Evolutionary conservation across 2,797 vertebrate species (phyloP), one percentile per base, ranked within the genome.

Genomic region (Allochrocebus solatus): DNA sequence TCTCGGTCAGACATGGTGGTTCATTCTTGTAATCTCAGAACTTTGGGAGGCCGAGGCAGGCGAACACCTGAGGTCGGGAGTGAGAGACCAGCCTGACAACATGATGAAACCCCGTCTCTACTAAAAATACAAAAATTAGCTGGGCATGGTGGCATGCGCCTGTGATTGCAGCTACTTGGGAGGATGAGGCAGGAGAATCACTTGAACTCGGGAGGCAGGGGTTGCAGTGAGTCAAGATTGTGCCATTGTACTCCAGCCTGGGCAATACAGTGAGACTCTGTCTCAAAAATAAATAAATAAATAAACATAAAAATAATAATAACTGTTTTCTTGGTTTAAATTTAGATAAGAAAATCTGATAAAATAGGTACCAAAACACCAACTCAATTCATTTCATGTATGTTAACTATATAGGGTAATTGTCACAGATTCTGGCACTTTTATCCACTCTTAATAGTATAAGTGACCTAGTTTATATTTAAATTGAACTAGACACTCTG

Each of bases 311-410:
- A 64, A n/a, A 67, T 17, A 67, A 64, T 33, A 64, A 8, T n/a
- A n/a, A 67, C n/a, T 33, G 7, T 88, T 76, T 57, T 64, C 67
- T 55, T 43, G 59, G 33, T 57, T 82, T 78, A 76, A 85, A 92
- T 86, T 74, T 92, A 93, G 57, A 85, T 81, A 33, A 81, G 36
- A 81, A 76, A 96, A 59, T 84, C 41, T 79, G 26, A 90, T 72
- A 76, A 82, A 93, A 89, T 64, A 50, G 5, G 10, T 57, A 53
- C 19, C 8, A 26, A 86, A 92, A 28, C 9, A 76, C 3, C 30
- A 89, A 75, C 46, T 92, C 48, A 75, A 72, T 30, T 87, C 14
- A 82, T 14, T 33, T 43, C 36, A 9, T 17, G 7, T 43, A 67
- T 33, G 17, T 39, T 55, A 64, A 36, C 21, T 21, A 33, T 26